Conservation (phyloP, 2,888 invertebrate species). For the Folsomia manolachei region DNA sequence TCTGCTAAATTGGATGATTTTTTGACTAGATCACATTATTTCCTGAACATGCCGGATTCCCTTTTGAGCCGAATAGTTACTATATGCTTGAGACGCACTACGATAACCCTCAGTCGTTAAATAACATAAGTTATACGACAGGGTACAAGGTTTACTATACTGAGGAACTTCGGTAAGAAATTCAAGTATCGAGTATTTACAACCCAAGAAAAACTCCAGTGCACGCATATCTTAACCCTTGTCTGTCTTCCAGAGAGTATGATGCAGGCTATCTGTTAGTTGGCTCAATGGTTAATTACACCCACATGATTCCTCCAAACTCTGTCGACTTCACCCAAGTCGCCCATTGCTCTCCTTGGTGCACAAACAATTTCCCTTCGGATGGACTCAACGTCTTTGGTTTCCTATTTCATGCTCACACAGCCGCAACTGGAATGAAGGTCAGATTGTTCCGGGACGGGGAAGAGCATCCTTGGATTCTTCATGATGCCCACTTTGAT, state of each 20-base stretch:
- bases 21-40: constrained; percentile 2
- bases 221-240: too few relatives aligned
- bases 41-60: constrained; percentile 10
- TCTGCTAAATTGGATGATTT: neutral
- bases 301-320: constrained; percentile 78
- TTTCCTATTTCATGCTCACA: constrained; percentile 65
- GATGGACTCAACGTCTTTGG: constrained; percentile 79
- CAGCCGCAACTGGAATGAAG: constrained; percentile 9
- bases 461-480: neutral
- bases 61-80: neutral
- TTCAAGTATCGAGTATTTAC: neutral
- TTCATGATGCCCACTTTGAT: constrained; percentile 4
- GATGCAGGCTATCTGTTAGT: constrained; percentile 79
- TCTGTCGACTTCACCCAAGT: constrained; percentile 74
- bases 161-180: neutral
- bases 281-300: constrained; percentile 65
- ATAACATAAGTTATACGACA: neutral
- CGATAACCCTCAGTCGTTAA: neutral
- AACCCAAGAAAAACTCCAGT: neutral
- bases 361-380: constrained; percentile 65
- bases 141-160: constrained; percentile 7
- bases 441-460: constrained; percentile 11
- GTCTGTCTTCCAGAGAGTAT: constrained; percentile 64
- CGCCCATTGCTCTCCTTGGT: constrained; percentile 78
- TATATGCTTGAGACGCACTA: constrained; percentile 4